phyloP scores from a whole-genome alignment of 1,140 invertebrate species.

The Drosophila aff. region DNA sequence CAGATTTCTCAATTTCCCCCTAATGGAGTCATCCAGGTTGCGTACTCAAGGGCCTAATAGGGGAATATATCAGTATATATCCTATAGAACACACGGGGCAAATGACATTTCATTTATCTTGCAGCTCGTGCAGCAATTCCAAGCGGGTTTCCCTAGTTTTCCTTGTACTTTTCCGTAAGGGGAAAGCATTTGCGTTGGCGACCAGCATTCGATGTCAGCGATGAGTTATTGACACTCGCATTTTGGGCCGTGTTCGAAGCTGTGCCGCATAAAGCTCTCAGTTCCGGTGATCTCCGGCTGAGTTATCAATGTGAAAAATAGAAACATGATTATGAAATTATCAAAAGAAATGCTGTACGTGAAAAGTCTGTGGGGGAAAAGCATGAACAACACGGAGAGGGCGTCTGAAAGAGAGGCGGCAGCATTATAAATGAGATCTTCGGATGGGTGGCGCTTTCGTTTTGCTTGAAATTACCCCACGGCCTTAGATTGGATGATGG shows the following conservation, averaged over 20 bases:
- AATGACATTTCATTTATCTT: constrained; percentile 80
- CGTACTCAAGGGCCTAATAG: constrained; percentile 26
- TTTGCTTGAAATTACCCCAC: constrained; percentile 73
- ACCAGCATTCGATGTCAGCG: constrained; percentile 60
- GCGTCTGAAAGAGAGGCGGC: constrained; percentile 1
- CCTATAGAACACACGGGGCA: constrained; percentile 31
- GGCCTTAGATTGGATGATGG: constrained; percentile 76
- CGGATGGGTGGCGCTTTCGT: constrained; percentile 73
- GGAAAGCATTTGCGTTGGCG: constrained; percentile 40
- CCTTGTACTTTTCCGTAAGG: constrained; percentile 9
- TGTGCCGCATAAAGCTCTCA: constrained; percentile 53
- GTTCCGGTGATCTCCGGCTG: constrained; percentile 59
- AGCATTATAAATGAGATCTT: constrained; percentile 20
- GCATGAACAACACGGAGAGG: not conserved
- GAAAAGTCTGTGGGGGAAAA: constrained; percentile 1
- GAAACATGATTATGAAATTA: constrained; percentile 83
- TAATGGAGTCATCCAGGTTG: constrained; percentile 41
- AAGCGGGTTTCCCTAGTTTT: constrained; percentile 37
- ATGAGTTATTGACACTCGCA: constrained; percentile 67
- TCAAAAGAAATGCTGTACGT: constrained; percentile 48
- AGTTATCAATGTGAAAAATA: constrained; percentile 77
- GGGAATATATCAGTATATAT: constrained; percentile 29
- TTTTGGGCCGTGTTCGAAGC: constrained; percentile 34
- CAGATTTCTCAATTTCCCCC: constrained; percentile 8
- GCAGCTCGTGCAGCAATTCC: constrained; percentile 23